Evolutionary conservation across 2,888 invertebrate species (phyloP).

Genomic region (Troides aeacus): DNA sequence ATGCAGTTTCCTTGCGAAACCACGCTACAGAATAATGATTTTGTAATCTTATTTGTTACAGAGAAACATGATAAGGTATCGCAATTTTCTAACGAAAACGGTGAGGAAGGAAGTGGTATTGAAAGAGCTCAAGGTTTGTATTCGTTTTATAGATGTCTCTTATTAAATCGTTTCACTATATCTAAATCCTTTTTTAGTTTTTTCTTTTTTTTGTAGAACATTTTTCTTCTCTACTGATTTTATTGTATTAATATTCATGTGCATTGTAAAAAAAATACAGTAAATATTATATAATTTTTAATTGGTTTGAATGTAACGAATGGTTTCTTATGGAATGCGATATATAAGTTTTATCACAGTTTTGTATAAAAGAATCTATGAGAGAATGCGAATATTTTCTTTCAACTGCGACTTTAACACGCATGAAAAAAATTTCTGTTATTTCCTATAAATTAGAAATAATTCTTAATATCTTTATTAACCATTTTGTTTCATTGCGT

Average conservation of each 20-base stretch:
- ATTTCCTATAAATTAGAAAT: background rate
- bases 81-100: conserved; percentile 83
- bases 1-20: conserved; percentile 16
- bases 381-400: background rate
- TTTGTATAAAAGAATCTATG: background rate
- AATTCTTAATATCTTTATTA: background rate
- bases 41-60: conserved; percentile 62
- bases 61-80: conserved; percentile 88
- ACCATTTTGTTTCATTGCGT: too few relatives aligned
- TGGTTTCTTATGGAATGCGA: background rate
- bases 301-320: background rate
- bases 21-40: conserved; percentile 17
- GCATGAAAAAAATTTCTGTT: background rate
- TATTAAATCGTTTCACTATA: conserved; percentile 4
- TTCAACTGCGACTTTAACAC: background rate
- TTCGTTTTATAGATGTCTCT: conserved; percentile 6
- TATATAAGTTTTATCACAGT: background rate
- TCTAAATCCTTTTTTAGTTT: background rate
- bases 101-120: conserved; percentile 85
- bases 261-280: background rate
- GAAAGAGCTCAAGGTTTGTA: conserved; percentile 85
- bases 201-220: too few relatives aligned
- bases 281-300: background rate
- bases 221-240: too few relatives aligned
- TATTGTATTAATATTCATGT: background rate